Percentiles rank a stretch among this genome's conserved stretches.
Conservation (phyloP, 2,888 invertebrate species). For the Ceriagrion tenellum region DNA sequence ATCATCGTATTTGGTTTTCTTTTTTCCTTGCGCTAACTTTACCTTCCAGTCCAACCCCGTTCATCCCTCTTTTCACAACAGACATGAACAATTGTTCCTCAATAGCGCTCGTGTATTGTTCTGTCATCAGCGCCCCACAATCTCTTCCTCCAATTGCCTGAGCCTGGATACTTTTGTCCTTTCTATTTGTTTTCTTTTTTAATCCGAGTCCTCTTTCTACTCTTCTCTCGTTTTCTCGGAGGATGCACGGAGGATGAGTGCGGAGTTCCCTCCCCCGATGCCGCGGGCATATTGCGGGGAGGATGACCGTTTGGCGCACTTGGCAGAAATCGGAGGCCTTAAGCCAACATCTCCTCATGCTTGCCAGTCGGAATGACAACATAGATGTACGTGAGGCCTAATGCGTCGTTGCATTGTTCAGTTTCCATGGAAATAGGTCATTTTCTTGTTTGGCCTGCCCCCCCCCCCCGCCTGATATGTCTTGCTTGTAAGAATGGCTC, state of each 20-base stretch:
- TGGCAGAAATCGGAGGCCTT: not conserved
- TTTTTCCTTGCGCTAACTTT: too few relatives aligned
- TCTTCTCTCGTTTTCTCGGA: not conserved
- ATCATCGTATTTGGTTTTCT: too few relatives aligned
- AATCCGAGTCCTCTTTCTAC: not conserved
- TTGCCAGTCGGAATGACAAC: not conserved
- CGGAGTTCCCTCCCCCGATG: not conserved
- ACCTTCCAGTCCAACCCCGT: too few relatives aligned
- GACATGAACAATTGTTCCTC: too few relatives aligned
- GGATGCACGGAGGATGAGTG: not conserved
- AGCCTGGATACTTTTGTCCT: not conserved
- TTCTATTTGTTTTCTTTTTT: not conserved
- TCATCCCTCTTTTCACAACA: too few relatives aligned
- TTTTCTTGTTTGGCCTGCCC: too few relatives aligned
- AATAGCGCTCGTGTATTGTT: too few relatives aligned
- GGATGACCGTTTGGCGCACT: constrained; percentile 7
- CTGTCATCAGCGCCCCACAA: too few relatives aligned
- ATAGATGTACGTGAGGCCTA: not conserved
- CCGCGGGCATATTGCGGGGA: not conserved
- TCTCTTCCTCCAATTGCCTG: not conserved
- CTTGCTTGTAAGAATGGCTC: too few relatives aligned
- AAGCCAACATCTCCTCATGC: not conserved
- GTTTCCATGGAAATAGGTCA: not conserved
- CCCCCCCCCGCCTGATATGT: too few relatives aligned
- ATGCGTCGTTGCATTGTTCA: not conserved